phyloP scores from a whole-genome alignment of 2,888 invertebrate species.

The Notodonta dromedarius region DNA sequence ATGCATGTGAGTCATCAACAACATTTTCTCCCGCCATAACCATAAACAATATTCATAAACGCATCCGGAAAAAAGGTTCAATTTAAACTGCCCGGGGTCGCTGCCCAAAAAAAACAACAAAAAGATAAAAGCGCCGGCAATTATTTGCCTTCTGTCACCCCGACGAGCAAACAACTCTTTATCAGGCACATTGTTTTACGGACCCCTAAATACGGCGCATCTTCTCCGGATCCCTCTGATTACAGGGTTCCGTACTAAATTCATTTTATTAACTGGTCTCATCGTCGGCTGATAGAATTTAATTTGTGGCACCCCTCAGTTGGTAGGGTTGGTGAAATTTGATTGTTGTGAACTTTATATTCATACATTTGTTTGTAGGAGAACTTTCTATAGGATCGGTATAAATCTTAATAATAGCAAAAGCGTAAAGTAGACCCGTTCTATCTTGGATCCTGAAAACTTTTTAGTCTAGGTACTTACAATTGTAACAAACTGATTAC shows the following conservation, averaged over 20 bases:
- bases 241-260: constrained; percentile 71
- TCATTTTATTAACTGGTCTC: constrained; percentile 83
- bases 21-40: constrained; percentile 19
- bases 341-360: too few species aligned
- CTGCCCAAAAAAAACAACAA: constrained; percentile 34
- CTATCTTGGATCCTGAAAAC: too few species aligned
- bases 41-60: constrained; percentile 41
- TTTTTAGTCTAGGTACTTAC: too few species aligned
- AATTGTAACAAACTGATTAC: too few species aligned
- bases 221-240: constrained; percentile 55
- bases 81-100: constrained; percentile 31
- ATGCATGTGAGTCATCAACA: too few species aligned
- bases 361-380: too few species aligned
- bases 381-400: too few species aligned
- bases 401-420: too few species aligned
- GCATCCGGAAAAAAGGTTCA: constrained; percentile 30
- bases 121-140: constrained; percentile 58
- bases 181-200: constrained; percentile 72
- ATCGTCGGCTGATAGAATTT: constrained; percentile 81
- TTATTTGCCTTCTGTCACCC: constrained; percentile 75
- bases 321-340: constrained; percentile 58
- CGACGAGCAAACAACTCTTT: constrained; percentile 73
- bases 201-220: constrained; percentile 58
- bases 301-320: constrained; percentile 71
- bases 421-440: too few species aligned